Conservation (phyloP, 2,888 invertebrate species). For the Drosophila merina region DNA sequence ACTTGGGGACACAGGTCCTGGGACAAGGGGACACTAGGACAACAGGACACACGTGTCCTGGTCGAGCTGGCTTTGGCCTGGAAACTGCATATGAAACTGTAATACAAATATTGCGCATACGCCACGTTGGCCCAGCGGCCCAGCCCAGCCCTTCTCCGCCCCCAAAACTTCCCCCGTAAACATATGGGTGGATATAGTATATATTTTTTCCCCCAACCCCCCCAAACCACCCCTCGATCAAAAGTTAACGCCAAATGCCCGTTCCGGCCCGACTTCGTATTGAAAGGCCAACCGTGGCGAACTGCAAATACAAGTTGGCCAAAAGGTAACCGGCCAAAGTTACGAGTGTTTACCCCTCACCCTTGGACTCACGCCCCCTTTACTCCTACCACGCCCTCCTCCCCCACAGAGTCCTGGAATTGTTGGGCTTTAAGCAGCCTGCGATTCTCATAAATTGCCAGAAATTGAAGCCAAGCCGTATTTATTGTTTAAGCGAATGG, state of each 20-base stretch:
- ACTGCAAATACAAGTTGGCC: conserved; percentile 25
- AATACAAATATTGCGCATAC: conserved; percentile 78
- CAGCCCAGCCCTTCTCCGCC: conserved; percentile 12
- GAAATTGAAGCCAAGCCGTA: conserved; percentile 32
- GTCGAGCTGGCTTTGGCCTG: conserved; percentile 22
- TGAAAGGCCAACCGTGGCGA: conserved; percentile 16
- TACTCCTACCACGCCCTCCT: background rate
- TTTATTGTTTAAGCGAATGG: conserved; percentile 35
- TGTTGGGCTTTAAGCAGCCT: conserved; percentile 9
- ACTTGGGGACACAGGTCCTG: background rate
- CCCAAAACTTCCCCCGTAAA: background rate
- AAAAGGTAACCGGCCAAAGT: conserved; percentile 24
- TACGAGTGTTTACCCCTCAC: conserved; percentile 21
- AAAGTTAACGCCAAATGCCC: conserved; percentile 70
- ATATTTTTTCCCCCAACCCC: background rate
- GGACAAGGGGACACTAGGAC: too few species aligned
- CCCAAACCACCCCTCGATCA: conserved; percentile 51
- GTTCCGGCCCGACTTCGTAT: conserved; percentile 10
- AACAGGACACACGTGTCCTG: conserved; percentile 57
- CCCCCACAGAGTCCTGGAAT: background rate
- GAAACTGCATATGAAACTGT: conserved; percentile 61
- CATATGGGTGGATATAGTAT: background rate
- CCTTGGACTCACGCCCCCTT: background rate
- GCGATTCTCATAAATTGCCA: conserved; percentile 24
- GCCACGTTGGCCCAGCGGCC: conserved; percentile 65